Base-by-base conservation (phyloP, 2,888 invertebrate genomes). In the Xylota sylvarum region DNA sequence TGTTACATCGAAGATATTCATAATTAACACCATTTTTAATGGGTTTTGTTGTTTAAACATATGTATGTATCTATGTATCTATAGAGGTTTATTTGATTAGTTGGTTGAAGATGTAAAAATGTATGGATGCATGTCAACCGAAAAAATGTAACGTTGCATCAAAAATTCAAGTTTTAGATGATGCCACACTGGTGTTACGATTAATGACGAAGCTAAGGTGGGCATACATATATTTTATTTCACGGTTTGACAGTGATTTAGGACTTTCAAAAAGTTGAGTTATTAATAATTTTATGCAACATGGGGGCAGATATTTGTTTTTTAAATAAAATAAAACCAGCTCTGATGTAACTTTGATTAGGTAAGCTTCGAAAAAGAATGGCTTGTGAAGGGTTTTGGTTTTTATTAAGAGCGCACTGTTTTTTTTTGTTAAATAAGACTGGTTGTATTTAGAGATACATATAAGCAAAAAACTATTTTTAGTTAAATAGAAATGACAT, bases 11-110 rank as follows among this genome's bases (percentile, higher is more conserved):
- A 40, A 43, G 19, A 32, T 55, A 65, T 77, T 43, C 46, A 83
- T 60, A 72, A 83, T 72, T 83, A 78, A 67, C 83, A 67, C 60
- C 35, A 46, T n/a, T 10, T n/a, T 37, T 67, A 69, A 69, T 48
- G 43, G 74, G 40, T 65, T 79, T 14, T 70, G 43, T 56, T 79
- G 56, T 58, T 40, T 73, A 14, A 19, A 9, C 6, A 32, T 17
- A 23, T 3, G 3, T 1, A 23, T 23, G 23, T 23, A 23, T 3
- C 2, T 23, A 23, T 23, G 23, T 23, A 3, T n/a, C n/a, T n/a
- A n/a, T n/a, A n/a, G n/a, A n/a, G n/a, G n/a, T 79, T 55, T 19
- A 17, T 64, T 64, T 65, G 50, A 73, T 73, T 80, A 46, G 65
- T 40, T 55, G n/a, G 67, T 69, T 74, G 35, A 69, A n/a, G 62